Evolutionary conservation across 2,797 vertebrate genomes (phyloP).

Genomic region (Pseudochaenichthys georgianus): DNA sequence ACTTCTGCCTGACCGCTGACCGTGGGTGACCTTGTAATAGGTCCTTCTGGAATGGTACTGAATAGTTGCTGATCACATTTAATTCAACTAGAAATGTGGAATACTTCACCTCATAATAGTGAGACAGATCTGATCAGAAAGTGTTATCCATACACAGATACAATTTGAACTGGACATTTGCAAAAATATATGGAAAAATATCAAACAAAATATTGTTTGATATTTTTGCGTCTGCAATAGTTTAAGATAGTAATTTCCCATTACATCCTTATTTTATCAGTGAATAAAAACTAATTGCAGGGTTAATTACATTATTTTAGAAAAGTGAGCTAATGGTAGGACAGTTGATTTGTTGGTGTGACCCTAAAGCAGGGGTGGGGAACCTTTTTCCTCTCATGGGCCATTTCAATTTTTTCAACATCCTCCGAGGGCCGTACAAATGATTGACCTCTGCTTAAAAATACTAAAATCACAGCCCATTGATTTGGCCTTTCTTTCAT

Average conservation of each 20-base stretch:
- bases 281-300: neutral
- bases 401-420: too few relatives aligned
- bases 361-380: too few relatives aligned
- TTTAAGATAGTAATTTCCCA: neutral
- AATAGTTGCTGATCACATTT: neutral
- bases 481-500: too few relatives aligned
- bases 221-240: neutral
- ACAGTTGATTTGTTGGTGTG: constrained; percentile 14
- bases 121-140: neutral
- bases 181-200: neutral
- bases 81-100: too few relatives aligned
- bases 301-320: neutral
- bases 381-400: too few relatives aligned
- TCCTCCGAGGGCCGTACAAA: too few relatives aligned
- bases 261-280: neutral
- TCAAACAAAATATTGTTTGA: neutral
- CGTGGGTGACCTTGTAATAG: neutral
- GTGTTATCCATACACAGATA: neutral
- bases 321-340: neutral
- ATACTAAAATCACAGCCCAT: too few relatives aligned
- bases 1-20: neutral
- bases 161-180: neutral
- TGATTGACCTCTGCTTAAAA: too few relatives aligned
- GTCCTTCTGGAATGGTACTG: neutral
- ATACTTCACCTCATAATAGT: neutral